Evolutionary conservation across 2,888 invertebrate species (phyloP).

Genomic region (Zaprionus lineosus): DNA sequence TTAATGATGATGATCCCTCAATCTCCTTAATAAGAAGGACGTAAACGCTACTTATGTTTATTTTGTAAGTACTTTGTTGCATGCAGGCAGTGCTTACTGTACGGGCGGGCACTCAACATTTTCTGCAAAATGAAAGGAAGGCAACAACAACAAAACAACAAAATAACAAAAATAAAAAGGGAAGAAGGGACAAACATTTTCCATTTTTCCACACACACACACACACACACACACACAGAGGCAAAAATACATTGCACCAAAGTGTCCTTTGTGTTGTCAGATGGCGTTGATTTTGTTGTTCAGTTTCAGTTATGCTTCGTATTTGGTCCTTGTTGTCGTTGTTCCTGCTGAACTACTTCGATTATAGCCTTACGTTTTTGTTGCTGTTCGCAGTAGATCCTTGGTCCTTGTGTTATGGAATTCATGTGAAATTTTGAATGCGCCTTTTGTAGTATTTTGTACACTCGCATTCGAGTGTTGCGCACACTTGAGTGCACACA

Average conservation of each 20-base stretch:
- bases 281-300: conserved; percentile 68
- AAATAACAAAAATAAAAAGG: no score
- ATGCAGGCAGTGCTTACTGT: conserved; percentile 30
- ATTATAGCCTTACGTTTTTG: conserved; percentile 48
- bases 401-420: conserved; percentile 31
- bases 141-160: no score
- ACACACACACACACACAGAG: neutral
- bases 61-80: conserved; percentile 21
- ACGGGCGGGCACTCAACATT: conserved; percentile 11
- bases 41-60: neutral
- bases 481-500: conserved; percentile 72
- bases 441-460: conserved; percentile 55
- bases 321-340: conserved; percentile 9
- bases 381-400: conserved; percentile 20
- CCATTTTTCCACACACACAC: conserved; percentile 9
- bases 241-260: conserved; percentile 45
- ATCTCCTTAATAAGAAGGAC: neutral
- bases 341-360: conserved; percentile 54
- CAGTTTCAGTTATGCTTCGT: conserved; percentile 49
- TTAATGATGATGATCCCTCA: no score
- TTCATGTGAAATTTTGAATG: conserved; percentile 71
- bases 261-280: conserved; percentile 58
- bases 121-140: conserved; percentile 39
- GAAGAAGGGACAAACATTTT: conserved; percentile 27
- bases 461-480: conserved; percentile 49